A percentile compares a stretch with the other conserved stretches of the same genome.
These are phyloP conservation scores for Perccottus glenii DNA, from an alignment of 2,113 vertebrate genomes.

Conservation along the genomic window DNA sequence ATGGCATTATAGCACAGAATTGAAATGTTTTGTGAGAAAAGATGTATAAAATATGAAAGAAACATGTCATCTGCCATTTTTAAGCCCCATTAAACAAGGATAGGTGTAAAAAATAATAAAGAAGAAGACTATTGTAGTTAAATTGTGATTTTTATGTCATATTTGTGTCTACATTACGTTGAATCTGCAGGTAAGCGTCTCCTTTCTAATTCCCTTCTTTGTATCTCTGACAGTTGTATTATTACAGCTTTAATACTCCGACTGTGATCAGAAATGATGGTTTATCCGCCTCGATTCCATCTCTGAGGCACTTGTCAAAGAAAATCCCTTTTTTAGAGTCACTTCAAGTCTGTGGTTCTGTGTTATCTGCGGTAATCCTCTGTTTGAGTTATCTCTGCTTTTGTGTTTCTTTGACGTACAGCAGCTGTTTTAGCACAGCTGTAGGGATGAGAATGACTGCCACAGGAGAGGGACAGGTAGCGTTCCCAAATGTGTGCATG, in stretches of 20 bases:
- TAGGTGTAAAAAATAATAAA: no score
- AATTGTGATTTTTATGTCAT: no score
- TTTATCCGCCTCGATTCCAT: constrained; percentile 11
- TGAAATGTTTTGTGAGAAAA: no score
- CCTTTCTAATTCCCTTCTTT: neutral
- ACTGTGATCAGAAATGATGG: constrained; percentile 7
- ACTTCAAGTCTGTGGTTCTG: neutral
- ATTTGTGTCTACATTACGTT: no score
- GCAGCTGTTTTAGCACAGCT: neutral
- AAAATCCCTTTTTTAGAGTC: neutral
- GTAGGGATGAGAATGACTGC: neutral
- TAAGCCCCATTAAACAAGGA: no score
- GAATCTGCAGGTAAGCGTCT: neutral
- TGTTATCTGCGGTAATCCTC: neutral
- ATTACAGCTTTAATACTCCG: neutral
- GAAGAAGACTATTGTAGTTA: no score
- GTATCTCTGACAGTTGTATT: constrained; percentile 2
- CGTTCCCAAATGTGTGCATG: neutral
- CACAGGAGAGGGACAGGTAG: neutral
- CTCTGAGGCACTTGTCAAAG: constrained; percentile 3
- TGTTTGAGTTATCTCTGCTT: neutral
- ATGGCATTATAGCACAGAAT: no score
- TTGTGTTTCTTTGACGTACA: neutral
- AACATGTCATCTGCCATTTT: no score
- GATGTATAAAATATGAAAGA: no score